Percentiles rank a stretch among this genome's conserved stretches.
phyloP scores from a whole-genome alignment of 2,888 invertebrate species.

The Xestia c-nigrum region DNA sequence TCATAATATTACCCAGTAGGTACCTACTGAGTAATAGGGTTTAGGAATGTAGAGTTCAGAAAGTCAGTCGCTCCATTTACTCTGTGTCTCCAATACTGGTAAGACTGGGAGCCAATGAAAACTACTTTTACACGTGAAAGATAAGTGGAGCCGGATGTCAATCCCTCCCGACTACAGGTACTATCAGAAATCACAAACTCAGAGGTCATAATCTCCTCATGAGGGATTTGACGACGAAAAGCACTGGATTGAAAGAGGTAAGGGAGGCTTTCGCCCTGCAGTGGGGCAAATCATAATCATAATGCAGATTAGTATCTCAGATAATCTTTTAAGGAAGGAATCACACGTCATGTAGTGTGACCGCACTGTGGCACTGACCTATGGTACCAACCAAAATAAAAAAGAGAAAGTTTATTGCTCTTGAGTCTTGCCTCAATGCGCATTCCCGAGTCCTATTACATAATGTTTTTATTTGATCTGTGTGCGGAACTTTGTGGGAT shows the following conservation, averaged over 20 bases:
- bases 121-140: not conserved
- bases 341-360: not conserved
- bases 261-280: not conserved
- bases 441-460: not conserved
- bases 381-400: constrained; percentile 20
- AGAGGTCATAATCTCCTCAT: not conserved
- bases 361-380: constrained; percentile 10
- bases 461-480: not conserved
- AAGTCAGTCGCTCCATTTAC: not conserved
- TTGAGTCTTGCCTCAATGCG: not conserved
- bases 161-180: not conserved
- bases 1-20: not conserved
- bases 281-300: not conserved
- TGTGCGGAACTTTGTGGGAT: not conserved
- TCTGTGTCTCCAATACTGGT: not conserved
- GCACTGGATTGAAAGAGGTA: not conserved
- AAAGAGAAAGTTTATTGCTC: constrained; percentile 42
- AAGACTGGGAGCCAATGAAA: not conserved
- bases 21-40: not conserved
- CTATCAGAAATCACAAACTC: not conserved
- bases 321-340: not conserved
- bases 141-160: not conserved
- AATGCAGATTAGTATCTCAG: not conserved
- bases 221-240: not conserved
- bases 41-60: not conserved